Base-by-base conservation (phyloP, 2,797 vertebrate genomes). In the Vultur gryphus region DNA sequence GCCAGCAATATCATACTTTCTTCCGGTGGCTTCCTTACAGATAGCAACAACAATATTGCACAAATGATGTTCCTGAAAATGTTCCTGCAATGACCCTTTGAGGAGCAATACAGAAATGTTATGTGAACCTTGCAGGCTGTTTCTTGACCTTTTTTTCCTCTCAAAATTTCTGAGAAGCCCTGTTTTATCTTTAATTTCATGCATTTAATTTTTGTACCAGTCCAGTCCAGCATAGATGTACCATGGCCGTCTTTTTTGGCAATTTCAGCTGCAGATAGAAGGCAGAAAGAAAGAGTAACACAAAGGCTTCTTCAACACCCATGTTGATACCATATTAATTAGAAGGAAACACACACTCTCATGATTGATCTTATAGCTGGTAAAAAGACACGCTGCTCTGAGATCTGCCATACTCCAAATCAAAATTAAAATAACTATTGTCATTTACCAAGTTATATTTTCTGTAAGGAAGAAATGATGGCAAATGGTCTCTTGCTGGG, bases 261-360 rank as follows among this genome's bases (percentile, higher is more conserved):
- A 71, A 41, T 55, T 87, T 76, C 43, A 48, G 13, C 28, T 85
- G 54, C 10, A 39, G 37, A 43, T 13, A 44, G 41, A 79, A 67
- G 26, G 19, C 9, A 76, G 37, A 81, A 82, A 73, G 31, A 90
- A 17, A 58, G 33, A 71, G 4, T 7, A 66, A 41, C 28, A 57
- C 25, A 65, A 72, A 79, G 33, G 14, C 17, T 79, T 80, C 54
- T 69, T 79, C 59, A 43, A 29, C 8, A 6, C 1, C 15, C 7
- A 41, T 0, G 0, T 1, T 51, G 8, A 48, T 26, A 71, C 7
- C 9, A 51, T 21, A 52, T 37, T 76, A 46, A 78, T 11, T 11
- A 84, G n/a, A 78, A 82, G 28, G 41, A 80, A 70, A 48, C 10
- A 37, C 26, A 59, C 4, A 69, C 9, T 57, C 3, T 61, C 14